phyloP scores from a whole-genome alignment of 1,140 invertebrate genomes.

The Neoseiulus cucumeris region DNA sequence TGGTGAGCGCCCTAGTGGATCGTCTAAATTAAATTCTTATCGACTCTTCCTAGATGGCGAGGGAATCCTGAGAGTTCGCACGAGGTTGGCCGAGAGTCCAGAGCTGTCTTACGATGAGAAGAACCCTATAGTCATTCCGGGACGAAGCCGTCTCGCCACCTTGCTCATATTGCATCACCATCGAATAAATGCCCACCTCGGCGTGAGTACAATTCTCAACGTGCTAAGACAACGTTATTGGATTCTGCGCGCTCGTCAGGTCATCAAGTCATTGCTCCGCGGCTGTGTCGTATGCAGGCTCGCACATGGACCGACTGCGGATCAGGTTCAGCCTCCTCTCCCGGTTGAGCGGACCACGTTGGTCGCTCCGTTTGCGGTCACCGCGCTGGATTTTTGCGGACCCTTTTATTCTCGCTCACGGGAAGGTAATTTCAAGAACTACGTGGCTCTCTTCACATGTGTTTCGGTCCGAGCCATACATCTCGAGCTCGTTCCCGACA shows the following conservation, averaged over 20 bases:
- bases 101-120: background rate
- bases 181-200: background rate
- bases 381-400: no score
- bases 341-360: no score
- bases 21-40: background rate
- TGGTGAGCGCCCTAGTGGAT: background rate
- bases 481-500: no score
- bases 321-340: no score
- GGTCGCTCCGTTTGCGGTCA: no score
- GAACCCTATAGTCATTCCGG: background rate
- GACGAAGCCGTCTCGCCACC: background rate
- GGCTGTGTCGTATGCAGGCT: no score
- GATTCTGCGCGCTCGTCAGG: background rate
- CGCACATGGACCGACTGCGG: no score
- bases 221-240: background rate
- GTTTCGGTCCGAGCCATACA: no score
- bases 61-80: background rate
- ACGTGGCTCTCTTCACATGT: no score
- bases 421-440: no score
- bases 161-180: background rate
- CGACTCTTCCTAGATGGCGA: background rate
- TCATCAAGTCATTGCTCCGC: no score
- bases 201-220: background rate
- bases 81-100: background rate
- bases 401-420: no score